Conservation (phyloP, 2,797 vertebrate species). For the Manis crassicaudata region DNA sequence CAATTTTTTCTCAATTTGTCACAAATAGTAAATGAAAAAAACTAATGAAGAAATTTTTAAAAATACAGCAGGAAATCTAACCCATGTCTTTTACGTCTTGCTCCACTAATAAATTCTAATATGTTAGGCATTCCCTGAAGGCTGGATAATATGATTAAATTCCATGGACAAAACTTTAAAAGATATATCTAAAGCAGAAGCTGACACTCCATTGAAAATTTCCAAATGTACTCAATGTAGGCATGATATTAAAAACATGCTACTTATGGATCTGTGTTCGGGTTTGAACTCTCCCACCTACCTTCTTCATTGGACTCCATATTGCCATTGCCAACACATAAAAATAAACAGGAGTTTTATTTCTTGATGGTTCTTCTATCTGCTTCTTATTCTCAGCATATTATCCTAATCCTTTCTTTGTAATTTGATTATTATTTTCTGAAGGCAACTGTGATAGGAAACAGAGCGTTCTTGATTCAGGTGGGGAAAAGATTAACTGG, state of each 20-base stretch:
- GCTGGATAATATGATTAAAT: not conserved
- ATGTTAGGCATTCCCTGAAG: not conserved
- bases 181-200: not conserved
- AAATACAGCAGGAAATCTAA: not conserved
- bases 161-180: not conserved
- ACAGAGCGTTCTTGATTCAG: constrained; percentile 69
- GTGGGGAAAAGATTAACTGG: constrained; percentile 66
- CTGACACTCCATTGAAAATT: not conserved
- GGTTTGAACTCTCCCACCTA: not conserved
- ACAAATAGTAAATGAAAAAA: constrained; percentile 12
- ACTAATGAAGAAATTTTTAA: not conserved
- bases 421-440: constrained; percentile 70
- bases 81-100: not conserved
- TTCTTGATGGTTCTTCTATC: not conserved
- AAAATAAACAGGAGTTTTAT: constrained; percentile 47
- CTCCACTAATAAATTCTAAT: not conserved
- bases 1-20: not conserved
- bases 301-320: not conserved
- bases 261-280: not conserved
- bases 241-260: not conserved
- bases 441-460: constrained; percentile 65
- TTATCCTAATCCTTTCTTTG: constrained; percentile 66
- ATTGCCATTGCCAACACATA: constrained; percentile 24
- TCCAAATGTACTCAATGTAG: not conserved
- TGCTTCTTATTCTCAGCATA: constrained; percentile 51